Conservation (phyloP, 2,797 vertebrate genomes). For the Helicolenus hilgendorfi region DNA sequence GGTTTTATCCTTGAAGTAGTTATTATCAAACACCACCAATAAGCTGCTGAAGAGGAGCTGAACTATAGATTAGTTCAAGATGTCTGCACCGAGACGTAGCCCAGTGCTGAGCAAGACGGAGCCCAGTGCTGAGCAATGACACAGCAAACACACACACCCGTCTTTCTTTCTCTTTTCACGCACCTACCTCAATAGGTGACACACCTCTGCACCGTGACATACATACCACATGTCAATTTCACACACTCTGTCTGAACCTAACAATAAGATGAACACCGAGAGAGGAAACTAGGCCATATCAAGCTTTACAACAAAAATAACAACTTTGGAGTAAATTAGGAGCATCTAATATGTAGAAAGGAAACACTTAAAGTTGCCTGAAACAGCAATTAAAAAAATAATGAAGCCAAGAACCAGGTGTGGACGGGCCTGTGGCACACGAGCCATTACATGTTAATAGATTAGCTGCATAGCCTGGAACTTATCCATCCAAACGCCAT, state of each 20-base stretch:
- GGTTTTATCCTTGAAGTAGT: slow-evolving; percentile 24
- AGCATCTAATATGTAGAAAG: not conserved
- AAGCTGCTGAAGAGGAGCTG: slow-evolving; percentile 29
- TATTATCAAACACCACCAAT: not conserved
- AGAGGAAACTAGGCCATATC: not conserved
- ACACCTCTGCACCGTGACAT: slow-evolving; percentile 48
- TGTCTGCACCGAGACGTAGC: too few relatives aligned
- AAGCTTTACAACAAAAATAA: not conserved
- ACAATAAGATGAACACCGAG: not conserved
- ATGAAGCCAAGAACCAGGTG: too few relatives aligned
- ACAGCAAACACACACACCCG: not conserved
- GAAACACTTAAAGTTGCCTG: not conserved
- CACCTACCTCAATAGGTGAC: slow-evolving; percentile 17
- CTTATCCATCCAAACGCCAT: too few relatives aligned
- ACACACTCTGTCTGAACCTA: not conserved
- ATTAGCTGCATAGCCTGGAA: too few relatives aligned
- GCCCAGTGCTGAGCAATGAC: slow-evolving; percentile 9
- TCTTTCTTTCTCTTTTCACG: not conserved
- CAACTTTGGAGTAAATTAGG: not conserved
- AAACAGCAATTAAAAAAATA: too few relatives aligned
- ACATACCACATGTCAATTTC: not conserved
- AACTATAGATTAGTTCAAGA: slow-evolving; percentile 55
- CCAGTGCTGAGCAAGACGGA: slow-evolving; percentile 4
- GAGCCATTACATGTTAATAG: fast-evolving
- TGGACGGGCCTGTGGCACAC: too few relatives aligned